Percentiles rank a stretch among this genome's conserved stretches.
Conservation (phyloP, 92 coral and sea anemone species). For the Micromussa lordhowensis region DNA sequence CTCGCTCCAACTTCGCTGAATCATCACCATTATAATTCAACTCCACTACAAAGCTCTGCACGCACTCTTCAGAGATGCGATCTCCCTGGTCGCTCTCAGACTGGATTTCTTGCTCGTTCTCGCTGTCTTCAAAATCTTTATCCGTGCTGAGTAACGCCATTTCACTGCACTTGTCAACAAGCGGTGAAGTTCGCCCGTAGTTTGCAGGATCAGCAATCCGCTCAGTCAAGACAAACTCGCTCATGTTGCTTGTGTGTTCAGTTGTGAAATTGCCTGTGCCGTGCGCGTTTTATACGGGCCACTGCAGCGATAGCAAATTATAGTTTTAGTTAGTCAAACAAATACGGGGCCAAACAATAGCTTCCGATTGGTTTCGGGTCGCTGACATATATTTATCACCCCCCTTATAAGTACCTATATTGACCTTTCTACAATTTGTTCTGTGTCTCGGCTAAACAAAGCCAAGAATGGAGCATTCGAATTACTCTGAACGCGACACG, state of each 20-base stretch:
- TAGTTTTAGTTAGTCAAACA: slow-evolving; percentile 73
- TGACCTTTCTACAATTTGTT: slow-evolving; percentile 71
- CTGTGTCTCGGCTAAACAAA: slow-evolving; percentile 57
- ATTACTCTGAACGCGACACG: slow-evolving; percentile 26
- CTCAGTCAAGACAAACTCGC: slow-evolving; percentile 20
- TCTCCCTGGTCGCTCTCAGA: slow-evolving; percentile 9
- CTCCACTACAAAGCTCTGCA: background rate
- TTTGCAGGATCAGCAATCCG: slow-evolving; percentile 12
- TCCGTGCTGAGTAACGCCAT: background rate
- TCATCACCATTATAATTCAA: slow-evolving; percentile 7
- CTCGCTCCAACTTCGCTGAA: background rate
- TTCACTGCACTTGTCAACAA: slow-evolving; percentile 8
- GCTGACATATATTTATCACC: slow-evolving; percentile 76
- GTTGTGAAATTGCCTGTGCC: slow-evolving; percentile 28
- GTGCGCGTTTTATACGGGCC: slow-evolving; percentile 36
- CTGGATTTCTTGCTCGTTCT: background rate
- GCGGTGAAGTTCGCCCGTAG: slow-evolving; percentile 16
- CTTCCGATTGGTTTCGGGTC: slow-evolving; percentile 74
- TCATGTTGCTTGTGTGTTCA: slow-evolving; percentile 34
- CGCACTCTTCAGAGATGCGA: slow-evolving; percentile 9
- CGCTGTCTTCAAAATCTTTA: slow-evolving; percentile 23
- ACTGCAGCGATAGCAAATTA: slow-evolving; percentile 66
- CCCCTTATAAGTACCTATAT: slow-evolving; percentile 66
- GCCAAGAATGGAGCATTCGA: slow-evolving; percentile 33
- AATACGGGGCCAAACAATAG: slow-evolving; percentile 73